phyloP scores from a whole-genome alignment of 92 coral and sea anemone genomes.

The Zoanthus gigantus region DNA sequence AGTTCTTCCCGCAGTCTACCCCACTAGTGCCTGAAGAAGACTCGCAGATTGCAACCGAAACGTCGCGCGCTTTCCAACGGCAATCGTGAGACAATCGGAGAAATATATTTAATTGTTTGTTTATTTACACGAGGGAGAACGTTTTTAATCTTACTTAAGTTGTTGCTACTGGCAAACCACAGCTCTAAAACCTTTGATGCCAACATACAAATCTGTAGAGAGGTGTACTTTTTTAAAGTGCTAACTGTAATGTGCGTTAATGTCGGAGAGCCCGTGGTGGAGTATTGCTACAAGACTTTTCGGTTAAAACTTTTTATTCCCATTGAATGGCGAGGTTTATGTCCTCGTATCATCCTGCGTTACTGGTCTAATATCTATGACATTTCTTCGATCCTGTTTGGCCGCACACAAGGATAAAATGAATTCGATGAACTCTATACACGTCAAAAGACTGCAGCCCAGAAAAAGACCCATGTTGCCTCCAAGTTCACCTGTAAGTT shows the following conservation, averaged over 20 bases:
- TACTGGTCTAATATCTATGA: not conserved
- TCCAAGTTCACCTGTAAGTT: conserved; percentile 23
- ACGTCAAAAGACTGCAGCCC: conserved; percentile 34
- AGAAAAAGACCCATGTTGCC: conserved; percentile 45
- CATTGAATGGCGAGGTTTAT: no score
- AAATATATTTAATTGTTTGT: not conserved
- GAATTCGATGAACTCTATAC: conserved; percentile 38
- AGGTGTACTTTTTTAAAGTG: no score
- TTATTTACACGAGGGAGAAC: not conserved
- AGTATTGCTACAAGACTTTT: no score
- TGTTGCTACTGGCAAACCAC: not conserved
- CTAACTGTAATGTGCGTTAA: no score
- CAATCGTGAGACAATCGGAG: not conserved
- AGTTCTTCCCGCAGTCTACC: not conserved
- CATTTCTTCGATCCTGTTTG: not conserved
- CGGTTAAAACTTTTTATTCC: no score
- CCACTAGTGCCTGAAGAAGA: not conserved
- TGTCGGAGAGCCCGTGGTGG: no score
- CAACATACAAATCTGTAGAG: not conserved
- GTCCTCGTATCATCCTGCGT: no score
- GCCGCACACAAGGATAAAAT: not conserved
- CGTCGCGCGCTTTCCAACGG: not conserved
- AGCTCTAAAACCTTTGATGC: not conserved
- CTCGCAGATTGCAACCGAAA: not conserved
- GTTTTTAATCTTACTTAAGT: not conserved